Conservation (phyloP, 2,888 invertebrate genomes). For the Amiota mariae region DNA sequence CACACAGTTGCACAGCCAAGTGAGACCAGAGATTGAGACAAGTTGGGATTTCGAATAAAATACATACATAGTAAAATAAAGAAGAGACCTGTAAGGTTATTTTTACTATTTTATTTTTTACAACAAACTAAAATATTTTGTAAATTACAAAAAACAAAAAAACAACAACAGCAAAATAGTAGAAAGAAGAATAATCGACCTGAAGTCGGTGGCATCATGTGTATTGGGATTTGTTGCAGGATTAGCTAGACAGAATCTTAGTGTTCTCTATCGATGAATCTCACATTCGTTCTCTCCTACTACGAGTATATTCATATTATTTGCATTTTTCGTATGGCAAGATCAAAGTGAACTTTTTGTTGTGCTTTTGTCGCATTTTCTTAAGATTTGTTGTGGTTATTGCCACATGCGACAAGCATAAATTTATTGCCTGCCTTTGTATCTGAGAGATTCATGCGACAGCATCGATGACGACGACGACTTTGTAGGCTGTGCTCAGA, state of each 20-base stretch:
- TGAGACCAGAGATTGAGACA: constrained; percentile 31
- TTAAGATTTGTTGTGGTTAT: neutral
- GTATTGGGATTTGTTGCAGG: constrained; percentile 16
- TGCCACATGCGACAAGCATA: constrained; percentile 35
- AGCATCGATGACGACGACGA: neutral
- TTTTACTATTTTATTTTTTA: constrained; percentile 26
- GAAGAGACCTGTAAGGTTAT: too few relatives aligned
- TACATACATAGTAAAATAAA: constrained; percentile 6
- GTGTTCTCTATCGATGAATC: neutral
- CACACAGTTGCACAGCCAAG: constrained; percentile 8
- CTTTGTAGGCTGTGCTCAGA: constrained; percentile 18
- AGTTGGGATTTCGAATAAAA: constrained; percentile 22
- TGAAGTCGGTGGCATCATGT: neutral
- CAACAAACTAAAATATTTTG: constrained; percentile 45
- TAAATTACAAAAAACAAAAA: constrained; percentile 51
- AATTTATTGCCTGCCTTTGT: constrained; percentile 39
- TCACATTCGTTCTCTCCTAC: neutral
- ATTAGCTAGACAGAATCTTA: neutral
- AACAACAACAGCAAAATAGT: neutral
- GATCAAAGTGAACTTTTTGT: constrained; percentile 52
- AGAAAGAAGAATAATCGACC: too few relatives aligned
- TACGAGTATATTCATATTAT: neutral
- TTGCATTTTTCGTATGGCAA: constrained; percentile 52
- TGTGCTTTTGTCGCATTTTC: neutral
- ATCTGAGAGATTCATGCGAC: constrained; percentile 19